Evolutionary conservation across 2,113 vertebrate species (phyloP).

Genomic region (Malaclemys terrapin): DNA sequence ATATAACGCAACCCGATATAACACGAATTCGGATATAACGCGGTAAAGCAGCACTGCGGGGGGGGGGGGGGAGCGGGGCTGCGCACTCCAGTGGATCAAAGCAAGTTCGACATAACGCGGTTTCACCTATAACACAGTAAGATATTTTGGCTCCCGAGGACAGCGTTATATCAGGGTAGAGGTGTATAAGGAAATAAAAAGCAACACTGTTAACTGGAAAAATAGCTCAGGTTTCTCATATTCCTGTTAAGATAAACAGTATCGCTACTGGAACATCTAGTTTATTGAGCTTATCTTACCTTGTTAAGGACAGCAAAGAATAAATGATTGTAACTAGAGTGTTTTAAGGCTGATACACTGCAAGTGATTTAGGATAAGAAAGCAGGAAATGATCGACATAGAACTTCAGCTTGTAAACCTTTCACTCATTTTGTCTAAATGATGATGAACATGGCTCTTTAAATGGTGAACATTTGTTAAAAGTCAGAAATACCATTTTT

Average conservation of each 20-base stretch:
- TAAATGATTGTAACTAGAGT: neutral
- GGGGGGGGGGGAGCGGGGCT: no score
- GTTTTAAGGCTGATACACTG: neutral
- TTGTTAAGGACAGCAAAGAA: neutral
- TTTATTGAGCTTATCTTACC: neutral
- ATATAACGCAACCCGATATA: no score
- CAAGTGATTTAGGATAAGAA: neutral
- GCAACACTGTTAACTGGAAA: neutral
- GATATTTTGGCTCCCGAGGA: no score
- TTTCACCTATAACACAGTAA: no score
- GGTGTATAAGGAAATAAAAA: slow-evolving; percentile 8
- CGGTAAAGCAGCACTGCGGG: no score
- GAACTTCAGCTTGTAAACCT: neutral
- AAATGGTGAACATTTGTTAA: neutral
- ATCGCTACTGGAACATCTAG: neutral
- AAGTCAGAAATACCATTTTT: neutral
- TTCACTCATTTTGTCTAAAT: neutral
- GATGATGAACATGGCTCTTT: neutral
- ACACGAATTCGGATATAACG: no score
- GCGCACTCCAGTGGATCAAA: no score
- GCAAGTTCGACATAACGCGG: no score
- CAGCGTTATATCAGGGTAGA: no score
- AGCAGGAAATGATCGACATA: accelerated
- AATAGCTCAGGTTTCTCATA: neutral
- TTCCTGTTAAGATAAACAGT: neutral